Evolutionary conservation across 2,888 invertebrate species (phyloP).

Genomic region (Timandra comae): DNA sequence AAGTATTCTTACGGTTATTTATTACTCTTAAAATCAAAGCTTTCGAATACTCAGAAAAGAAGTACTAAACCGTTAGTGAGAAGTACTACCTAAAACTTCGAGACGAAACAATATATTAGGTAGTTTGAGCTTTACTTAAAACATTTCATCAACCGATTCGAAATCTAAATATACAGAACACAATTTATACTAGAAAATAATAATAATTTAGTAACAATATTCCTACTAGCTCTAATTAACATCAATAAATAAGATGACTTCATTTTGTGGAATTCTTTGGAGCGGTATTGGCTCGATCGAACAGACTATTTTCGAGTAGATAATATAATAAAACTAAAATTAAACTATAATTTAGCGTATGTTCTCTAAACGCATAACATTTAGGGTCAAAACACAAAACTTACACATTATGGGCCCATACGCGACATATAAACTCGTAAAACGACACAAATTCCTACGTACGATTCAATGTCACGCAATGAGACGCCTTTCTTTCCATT

Average conservation of each 20-base stretch:
- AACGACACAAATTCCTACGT: too few relatives aligned
- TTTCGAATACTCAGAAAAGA: conserved; percentile 48
- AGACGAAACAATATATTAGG: conserved; percentile 32
- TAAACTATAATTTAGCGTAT: not conserved
- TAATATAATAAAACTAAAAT: conserved; percentile 3
- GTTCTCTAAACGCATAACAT: too few relatives aligned
- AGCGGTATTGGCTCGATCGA: conserved; percentile 15
- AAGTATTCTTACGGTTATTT: conserved; percentile 60
- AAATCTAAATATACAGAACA: conserved; percentile 70
- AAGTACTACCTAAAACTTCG: conserved; percentile 33
- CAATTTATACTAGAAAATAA: conserved; percentile 58
- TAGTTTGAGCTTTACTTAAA: conserved; percentile 60
- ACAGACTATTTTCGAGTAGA: conserved; percentile 7
- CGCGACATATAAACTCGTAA: too few relatives aligned
- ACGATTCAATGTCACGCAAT: too few relatives aligned
- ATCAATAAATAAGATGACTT: conserved; percentile 72
- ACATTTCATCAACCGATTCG: conserved; percentile 52
- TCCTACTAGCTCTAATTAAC: conserved; percentile 59
- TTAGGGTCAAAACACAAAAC: too few relatives aligned
- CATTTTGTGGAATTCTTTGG: conserved; percentile 60
- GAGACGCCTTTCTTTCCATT: too few relatives aligned
- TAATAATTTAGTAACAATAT: conserved; percentile 66
- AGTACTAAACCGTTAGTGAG: conserved; percentile 50
- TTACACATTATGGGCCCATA: too few relatives aligned
- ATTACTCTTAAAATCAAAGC: conserved; percentile 63